Evolutionary conservation across 1,140 invertebrate species (phyloP), one percentile per base, ranked within the genome.

Genomic region (Neodiprion fabricii): DNA sequence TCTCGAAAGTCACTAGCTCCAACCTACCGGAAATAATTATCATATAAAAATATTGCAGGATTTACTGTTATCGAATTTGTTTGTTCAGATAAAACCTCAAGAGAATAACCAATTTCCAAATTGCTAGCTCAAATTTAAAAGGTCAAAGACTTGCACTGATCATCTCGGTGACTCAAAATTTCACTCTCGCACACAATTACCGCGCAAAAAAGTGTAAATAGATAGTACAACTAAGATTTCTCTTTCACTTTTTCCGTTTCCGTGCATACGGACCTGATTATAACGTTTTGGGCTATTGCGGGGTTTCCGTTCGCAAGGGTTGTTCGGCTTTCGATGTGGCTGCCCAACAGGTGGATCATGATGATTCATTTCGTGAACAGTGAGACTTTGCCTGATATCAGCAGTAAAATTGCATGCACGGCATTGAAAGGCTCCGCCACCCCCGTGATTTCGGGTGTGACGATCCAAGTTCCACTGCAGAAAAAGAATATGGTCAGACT

Each of bases 341-440:
- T 92, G 91, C 61, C 94, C 92, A 72, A 92, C 92, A 1, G 94
- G 91, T 68, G 94, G 94, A 80, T 96, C 91, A 88, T 96, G 94
- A 83, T 96, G 94, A 88, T 96, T 96, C 88, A 96, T 94, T 83
- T 97, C 94, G 85, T 98, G 97, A 28, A 97, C 94, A 1, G 96
- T 97, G 74, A 98, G 88, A 84, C 95, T 97, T 82, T 97, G 96
- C 82, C 97, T 96, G 79, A 96, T 97, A 81, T 97, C 95, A 12
- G 96, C 95, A 0, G 96, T 95, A 86, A 98, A 98, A 83, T 95
- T 96, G 86, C 97, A 98, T 75, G 95, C 92, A 17, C 92, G 91
- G 86, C 97, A 98, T 80, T 94, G 93, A 86, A 94, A 96, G 72
- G 92, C 92, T 14, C 95, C 96, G 23, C 90, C 92, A 0, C 95